phyloP scores from a whole-genome alignment of 2,113 vertebrate species.

The Myotis brandtii region DNA sequence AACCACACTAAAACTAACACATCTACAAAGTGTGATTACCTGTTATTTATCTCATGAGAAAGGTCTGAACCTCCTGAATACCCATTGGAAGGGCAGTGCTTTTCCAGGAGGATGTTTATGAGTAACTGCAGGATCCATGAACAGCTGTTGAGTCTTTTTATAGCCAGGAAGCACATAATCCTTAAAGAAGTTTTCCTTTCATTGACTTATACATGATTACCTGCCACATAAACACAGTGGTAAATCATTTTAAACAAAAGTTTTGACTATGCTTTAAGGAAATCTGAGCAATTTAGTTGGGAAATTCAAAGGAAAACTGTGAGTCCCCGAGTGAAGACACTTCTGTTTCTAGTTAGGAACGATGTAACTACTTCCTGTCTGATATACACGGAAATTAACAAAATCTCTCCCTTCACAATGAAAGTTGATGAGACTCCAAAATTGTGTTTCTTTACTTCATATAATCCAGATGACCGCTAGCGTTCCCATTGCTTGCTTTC shows the following conservation, averaged over 20 bases:
- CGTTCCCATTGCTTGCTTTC: background rate
- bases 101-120: slow-evolving; percentile 64
- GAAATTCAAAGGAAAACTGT: slow-evolving; percentile 40
- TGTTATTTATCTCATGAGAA: background rate
- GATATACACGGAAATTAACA: slow-evolving; percentile 16
- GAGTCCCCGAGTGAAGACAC: background rate
- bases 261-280: slow-evolving; percentile 70
- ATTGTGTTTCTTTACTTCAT: background rate
- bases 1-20: background rate
- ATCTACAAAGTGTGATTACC: slow-evolving; percentile 24
- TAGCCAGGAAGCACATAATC: slow-evolving; percentile 75
- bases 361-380: background rate
- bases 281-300: slow-evolving; percentile 14
- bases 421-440: slow-evolving; percentile 20
- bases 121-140: slow-evolving; percentile 51
- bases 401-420: background rate
- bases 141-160: slow-evolving; percentile 71
- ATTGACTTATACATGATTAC: slow-evolving; percentile 47
- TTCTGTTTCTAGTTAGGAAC: slow-evolving; percentile 52
- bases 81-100: background rate
- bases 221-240: slow-evolving; percentile 53
- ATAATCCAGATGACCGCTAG: background rate
- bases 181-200: slow-evolving; percentile 39
- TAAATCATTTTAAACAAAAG: slow-evolving; percentile 57
- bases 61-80: slow-evolving; percentile 40